Evolutionary conservation across 2,113 vertebrate species (phyloP), one percentile per base, ranked within the genome.

Genomic region (Phaethornis superciliosus): DNA sequence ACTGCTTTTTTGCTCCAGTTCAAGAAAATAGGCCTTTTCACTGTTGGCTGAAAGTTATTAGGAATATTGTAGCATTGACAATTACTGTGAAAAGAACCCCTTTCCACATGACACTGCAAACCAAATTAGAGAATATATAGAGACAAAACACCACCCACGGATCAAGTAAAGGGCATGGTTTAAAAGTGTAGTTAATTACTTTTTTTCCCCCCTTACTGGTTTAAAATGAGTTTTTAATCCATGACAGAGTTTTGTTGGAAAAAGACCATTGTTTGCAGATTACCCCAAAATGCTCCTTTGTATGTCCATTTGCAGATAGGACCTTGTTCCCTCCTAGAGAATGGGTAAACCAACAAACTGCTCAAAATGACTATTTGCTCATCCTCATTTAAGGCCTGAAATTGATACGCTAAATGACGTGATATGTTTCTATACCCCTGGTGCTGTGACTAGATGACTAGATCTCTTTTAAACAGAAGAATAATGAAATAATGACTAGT

Each of bases 321-420:
- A n/a, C 24, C n/a, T 80, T 16, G 18, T 85, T 81, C n/a, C 30
- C 71, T 15, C 60, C 76, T 32, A 10, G 80, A 85, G 68, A 90
- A 51, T 4, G 54, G 68, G n/a, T 67, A 77, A 91, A 80, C 74
- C 74, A 55, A 84, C 46, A 91, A 89, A 71, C 33, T 0, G 0
- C 35, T 85, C 67, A 35, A 5, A 12, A 59, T 60, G 42, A 70
- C 82, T 90, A 42, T 93, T 85, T 88, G 80, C 44, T 88, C 63
- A 75, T 95, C 85, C 76, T 94, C 67, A 30, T 77, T 88, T 89
- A 74, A 90, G 85, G 60, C 56, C 82, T 93, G 88, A 88, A 87
- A 91, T 54, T 91, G 85, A 94, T 84, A 77, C 6, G 0, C 40
- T 88, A 60, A 91, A 89, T 71, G 71, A 83, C 3, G 4, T 52